phyloP scores from a whole-genome alignment of 2,797 vertebrate genomes.

The Danio albolineatus region DNA sequence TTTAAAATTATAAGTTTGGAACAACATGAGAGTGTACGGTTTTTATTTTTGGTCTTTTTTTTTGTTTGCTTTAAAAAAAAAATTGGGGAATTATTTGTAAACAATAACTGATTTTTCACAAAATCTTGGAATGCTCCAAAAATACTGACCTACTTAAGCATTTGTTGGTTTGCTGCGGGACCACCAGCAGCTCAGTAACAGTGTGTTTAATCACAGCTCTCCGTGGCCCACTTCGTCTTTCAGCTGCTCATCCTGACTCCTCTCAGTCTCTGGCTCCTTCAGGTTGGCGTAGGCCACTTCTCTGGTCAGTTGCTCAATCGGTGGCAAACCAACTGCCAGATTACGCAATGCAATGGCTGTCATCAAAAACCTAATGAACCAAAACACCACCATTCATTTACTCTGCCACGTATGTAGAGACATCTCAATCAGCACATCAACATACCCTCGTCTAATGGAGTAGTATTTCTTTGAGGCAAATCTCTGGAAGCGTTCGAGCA shows the following conservation, averaged over 20 bases:
- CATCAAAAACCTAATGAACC: conserved; percentile 86
- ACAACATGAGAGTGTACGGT: no score
- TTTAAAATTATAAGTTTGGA: no score
- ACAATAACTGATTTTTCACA: conserved; percentile 25
- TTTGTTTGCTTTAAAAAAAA: not conserved
- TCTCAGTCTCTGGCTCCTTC: conserved; percentile 74
- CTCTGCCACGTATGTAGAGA: not conserved
- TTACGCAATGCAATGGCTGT: conserved; percentile 89
- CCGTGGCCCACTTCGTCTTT: conserved; percentile 75
- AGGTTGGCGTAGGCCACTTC: conserved; percentile 89
- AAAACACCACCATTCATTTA: not conserved
- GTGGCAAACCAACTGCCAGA: conserved; percentile 84
- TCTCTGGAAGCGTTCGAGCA: conserved; percentile 77
- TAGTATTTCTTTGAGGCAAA: conserved; percentile 88
- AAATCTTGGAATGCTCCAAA: conserved; percentile 23
- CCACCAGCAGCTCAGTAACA: not conserved
- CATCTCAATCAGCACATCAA: no score
- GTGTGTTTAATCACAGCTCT: conserved; percentile 72
- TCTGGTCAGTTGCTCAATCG: conserved; percentile 85
- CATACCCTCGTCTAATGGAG: conserved; percentile 88
- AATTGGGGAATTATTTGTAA: not conserved
- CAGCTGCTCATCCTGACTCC: conserved; percentile 64
- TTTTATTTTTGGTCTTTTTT: not conserved
- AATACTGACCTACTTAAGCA: conserved; percentile 28
- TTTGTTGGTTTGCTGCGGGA: not conserved